Conservation (phyloP, 1,140 invertebrate genomes). For the Drosophila sproati region DNA sequence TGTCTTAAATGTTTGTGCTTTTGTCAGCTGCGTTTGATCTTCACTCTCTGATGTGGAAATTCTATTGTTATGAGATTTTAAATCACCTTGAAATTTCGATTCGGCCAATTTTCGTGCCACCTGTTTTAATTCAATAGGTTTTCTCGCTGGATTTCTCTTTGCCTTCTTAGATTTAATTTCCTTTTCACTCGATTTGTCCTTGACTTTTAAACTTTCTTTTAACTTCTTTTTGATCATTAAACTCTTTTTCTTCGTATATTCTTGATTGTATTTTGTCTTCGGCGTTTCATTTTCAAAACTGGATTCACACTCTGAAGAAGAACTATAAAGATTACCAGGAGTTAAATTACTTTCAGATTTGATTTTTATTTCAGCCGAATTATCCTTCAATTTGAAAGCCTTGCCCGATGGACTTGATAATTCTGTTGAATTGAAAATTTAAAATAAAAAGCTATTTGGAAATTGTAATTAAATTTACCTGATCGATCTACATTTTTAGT, state of each 20-base stretch:
- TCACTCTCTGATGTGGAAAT: neutral
- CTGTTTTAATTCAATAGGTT: neutral
- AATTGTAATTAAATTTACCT: neutral
- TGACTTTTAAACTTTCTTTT: too few species aligned
- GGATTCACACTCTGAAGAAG: neutral
- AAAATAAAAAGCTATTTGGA: neutral
- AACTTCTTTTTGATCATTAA: too few species aligned
- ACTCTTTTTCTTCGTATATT: too few species aligned
- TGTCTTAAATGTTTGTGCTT: neutral
- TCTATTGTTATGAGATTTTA: neutral
- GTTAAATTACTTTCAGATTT: conserved; percentile 12
- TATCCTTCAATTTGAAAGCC: neutral
- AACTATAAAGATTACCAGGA: conserved; percentile 5
- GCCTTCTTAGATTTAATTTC: neutral
- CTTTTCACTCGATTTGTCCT: neutral
- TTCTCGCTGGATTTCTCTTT: neutral
- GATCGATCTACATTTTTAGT: neutral
- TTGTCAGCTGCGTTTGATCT: neutral
- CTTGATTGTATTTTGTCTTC: too few species aligned
- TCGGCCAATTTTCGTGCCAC: too few species aligned
- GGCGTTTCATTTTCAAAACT: too few species aligned
- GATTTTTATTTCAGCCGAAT: neutral
- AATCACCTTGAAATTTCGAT: neutral
- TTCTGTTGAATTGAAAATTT: neutral
- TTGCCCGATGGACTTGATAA: neutral